Conservation (phyloP, 2,797 vertebrate species). For the Channa striata region DNA sequence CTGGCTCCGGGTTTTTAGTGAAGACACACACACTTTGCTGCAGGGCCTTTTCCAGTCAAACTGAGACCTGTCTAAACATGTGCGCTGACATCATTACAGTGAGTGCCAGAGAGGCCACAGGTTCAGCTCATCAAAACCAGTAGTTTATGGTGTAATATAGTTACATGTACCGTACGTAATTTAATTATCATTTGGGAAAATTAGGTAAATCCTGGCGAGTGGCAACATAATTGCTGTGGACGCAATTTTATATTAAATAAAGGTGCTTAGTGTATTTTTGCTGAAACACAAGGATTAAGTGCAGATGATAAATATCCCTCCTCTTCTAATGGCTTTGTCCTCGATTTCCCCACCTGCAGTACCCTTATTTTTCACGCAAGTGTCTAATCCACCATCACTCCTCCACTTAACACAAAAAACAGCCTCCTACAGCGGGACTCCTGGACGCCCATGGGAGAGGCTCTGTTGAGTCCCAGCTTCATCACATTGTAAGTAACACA, state of each 20-base stretch:
- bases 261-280: slow-evolving; percentile 12
- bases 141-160: not conserved
- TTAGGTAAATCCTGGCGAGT: not conserved
- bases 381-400: slow-evolving; percentile 58
- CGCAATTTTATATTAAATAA: slow-evolving; percentile 17
- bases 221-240: not conserved
- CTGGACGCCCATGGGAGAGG: slow-evolving; percentile 57
- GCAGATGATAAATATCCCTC: slow-evolving; percentile 48
- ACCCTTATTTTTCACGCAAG: slow-evolving; percentile 58
- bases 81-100: slow-evolving; percentile 28
- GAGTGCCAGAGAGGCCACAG: not conserved
- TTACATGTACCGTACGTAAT: not conserved
- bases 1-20: slow-evolving; percentile 34
- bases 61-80: slow-evolving; percentile 37
- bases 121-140: not conserved
- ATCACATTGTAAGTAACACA: slow-evolving; percentile 61
- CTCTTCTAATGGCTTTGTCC: slow-evolving; percentile 66
- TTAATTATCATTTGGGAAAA: slow-evolving; percentile 2
- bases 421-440: slow-evolving; percentile 51
- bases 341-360: slow-evolving; percentile 75
- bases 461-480: slow-evolving; percentile 59
- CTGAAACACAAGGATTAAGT: slow-evolving; percentile 35
- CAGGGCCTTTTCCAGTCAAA: slow-evolving; percentile 44
- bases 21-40: slow-evolving; percentile 32
- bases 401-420: slow-evolving; percentile 64